phyloP scores from a whole-genome alignment of 1,140 invertebrate genomes.

The Drosophila sechellia region DNA sequence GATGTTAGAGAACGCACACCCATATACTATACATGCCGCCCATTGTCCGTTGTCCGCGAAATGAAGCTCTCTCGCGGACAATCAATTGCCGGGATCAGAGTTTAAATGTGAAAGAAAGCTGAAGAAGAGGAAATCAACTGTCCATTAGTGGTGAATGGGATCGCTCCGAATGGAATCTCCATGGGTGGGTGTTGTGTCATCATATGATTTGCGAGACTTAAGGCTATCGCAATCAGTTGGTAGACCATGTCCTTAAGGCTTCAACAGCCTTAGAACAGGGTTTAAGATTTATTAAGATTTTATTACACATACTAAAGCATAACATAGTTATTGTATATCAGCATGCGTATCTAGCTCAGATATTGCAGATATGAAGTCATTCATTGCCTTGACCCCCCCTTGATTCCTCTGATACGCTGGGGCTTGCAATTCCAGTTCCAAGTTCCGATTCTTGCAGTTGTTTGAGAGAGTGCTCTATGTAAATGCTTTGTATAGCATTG shows the following conservation, averaged over 20 bases:
- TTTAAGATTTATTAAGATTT: background rate
- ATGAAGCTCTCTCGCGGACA: conserved; percentile 76
- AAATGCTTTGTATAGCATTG: conserved; percentile 41
- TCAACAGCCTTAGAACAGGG: background rate
- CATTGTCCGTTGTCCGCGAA: conserved; percentile 27
- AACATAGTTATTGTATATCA: no score
- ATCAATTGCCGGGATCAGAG: conserved; percentile 81
- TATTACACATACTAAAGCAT: no score
- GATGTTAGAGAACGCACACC: conserved; percentile 73
- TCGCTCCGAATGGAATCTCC: background rate
- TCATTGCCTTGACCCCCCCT: no score
- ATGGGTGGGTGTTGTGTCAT: conserved; percentile 15
- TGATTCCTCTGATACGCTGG: conserved; percentile 47
- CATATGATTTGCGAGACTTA: background rate
- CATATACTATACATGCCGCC: conserved; percentile 19
- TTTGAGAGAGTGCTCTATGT: conserved; percentile 63
- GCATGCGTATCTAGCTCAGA: background rate
- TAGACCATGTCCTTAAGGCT: background rate
- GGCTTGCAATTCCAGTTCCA: conserved; percentile 2
- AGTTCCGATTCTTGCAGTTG: conserved; percentile 24
- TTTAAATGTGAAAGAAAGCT: conserved; percentile 70
- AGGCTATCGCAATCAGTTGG: conserved; percentile 3
- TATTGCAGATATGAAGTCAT: background rate
- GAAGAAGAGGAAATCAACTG: conserved; percentile 45
- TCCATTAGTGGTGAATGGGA: conserved; percentile 13